phyloP scores from a whole-genome alignment of 1,140 invertebrate species.

The Coenobita brevimanus region DNA sequence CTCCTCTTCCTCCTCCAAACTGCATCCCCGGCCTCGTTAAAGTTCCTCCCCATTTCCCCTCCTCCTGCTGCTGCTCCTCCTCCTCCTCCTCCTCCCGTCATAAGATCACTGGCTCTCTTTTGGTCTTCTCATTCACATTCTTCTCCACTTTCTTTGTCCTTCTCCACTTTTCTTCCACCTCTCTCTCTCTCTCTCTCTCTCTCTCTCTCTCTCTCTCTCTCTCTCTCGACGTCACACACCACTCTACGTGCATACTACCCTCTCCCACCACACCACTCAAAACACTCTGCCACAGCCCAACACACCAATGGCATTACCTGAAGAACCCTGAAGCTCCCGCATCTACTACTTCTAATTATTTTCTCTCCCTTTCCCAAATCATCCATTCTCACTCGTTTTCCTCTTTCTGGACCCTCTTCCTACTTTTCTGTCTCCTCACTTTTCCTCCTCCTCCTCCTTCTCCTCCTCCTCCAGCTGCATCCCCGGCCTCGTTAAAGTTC shows the following conservation, averaged over 20 bases:
- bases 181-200: neutral
- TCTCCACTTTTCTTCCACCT: neutral
- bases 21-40: neutral
- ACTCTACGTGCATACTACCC: too few species aligned
- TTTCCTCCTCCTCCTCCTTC: neutral
- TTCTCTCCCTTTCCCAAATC: neutral
- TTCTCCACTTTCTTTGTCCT: neutral
- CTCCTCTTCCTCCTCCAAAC: neutral
- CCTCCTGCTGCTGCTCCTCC: neutral
- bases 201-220: neutral
- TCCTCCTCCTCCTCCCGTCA: constrained; percentile 2
- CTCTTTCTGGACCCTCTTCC: neutral
- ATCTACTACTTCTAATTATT: too few species aligned
- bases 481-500: too few species aligned
- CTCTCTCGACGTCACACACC: neutral
- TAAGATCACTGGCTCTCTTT: neutral
- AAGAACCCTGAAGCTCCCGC: too few species aligned
- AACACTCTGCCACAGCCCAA: too few species aligned
- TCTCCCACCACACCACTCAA: too few species aligned
- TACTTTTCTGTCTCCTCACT: neutral
- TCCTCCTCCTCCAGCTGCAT: too few species aligned
- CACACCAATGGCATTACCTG: too few species aligned
- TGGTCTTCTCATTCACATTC: neutral
- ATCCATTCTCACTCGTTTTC: neutral
- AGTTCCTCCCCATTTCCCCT: neutral